phyloP scores from a whole-genome alignment of 2,113 vertebrate genomes.

The Nesoenas mayeri region DNA sequence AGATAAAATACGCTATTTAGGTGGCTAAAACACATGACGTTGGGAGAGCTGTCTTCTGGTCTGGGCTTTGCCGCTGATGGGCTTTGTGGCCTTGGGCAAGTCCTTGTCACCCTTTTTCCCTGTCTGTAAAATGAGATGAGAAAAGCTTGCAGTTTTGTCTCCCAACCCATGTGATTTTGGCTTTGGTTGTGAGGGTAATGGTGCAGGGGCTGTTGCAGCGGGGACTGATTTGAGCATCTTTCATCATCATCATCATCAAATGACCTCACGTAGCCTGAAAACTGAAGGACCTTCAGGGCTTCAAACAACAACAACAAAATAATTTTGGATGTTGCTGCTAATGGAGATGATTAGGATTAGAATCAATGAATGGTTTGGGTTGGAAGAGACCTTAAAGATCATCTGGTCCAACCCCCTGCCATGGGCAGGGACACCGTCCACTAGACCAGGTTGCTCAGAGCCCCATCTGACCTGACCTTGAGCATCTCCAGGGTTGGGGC shows the following conservation, averaged over 20 bases:
- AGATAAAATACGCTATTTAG: fast-evolving
- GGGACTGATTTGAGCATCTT: not conserved
- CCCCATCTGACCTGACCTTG: too few relatives aligned
- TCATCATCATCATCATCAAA: not conserved
- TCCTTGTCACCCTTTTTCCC: not conserved
- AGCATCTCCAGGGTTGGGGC: too few relatives aligned
- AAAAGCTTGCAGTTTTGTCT: not conserved
- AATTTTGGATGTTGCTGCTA: not conserved
- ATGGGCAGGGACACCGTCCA: too few relatives aligned
- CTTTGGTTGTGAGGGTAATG: not conserved
- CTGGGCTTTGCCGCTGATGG: not conserved
- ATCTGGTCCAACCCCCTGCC: too few relatives aligned
- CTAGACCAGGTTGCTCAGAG: too few relatives aligned
- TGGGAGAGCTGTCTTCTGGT: not conserved
- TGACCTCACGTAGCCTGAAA: not conserved
- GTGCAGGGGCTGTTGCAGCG: not conserved
- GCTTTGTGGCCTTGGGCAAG: not conserved
- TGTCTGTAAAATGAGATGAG: not conserved
- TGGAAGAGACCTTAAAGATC: too few relatives aligned
- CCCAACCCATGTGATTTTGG: fast-evolving
- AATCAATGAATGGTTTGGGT: too few relatives aligned
- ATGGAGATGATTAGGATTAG: not conserved
- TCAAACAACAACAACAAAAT: not conserved
- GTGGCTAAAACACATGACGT: not conserved
- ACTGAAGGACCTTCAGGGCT: not conserved